phyloP scores from a whole-genome alignment of 2,888 invertebrate species.

The Aricia artaxerxes region DNA sequence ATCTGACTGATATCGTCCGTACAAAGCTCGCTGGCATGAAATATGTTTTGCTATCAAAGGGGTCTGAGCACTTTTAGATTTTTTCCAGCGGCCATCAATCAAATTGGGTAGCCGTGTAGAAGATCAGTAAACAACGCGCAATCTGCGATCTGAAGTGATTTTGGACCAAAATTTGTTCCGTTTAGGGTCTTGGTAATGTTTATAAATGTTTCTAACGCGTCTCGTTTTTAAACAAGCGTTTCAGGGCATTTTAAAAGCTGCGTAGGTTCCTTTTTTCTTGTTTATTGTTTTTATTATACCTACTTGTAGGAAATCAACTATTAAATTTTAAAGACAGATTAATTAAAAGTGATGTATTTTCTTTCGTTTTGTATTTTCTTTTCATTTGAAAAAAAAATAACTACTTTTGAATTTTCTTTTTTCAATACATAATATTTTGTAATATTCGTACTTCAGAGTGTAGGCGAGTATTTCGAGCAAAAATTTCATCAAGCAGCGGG shows the following conservation, averaged over 20 bases:
- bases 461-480: no score
- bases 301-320: no score
- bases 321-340: no score
- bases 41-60: conserved; percentile 66
- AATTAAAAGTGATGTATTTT: no score
- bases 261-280: neutral
- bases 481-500: no score
- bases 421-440: no score
- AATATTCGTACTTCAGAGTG: no score
- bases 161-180: conserved; percentile 36
- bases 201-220: neutral
- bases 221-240: neutral
- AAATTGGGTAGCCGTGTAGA: conserved; percentile 42
- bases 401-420: no score
- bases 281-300: no score
- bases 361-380: no score
- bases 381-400: no score
- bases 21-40: conserved; percentile 59
- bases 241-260: neutral
- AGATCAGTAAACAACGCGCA: conserved; percentile 46
- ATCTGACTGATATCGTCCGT: conserved; percentile 50
- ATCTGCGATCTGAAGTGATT: conserved; percentile 44
- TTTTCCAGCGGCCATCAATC: conserved; percentile 45
- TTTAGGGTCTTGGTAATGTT: neutral
- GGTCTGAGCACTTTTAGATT: conserved; percentile 42